These are phyloP conservation scores for Alcis repandata DNA, from an alignment of 2,888 invertebrate genomes.

Conservation along the genomic window DNA sequence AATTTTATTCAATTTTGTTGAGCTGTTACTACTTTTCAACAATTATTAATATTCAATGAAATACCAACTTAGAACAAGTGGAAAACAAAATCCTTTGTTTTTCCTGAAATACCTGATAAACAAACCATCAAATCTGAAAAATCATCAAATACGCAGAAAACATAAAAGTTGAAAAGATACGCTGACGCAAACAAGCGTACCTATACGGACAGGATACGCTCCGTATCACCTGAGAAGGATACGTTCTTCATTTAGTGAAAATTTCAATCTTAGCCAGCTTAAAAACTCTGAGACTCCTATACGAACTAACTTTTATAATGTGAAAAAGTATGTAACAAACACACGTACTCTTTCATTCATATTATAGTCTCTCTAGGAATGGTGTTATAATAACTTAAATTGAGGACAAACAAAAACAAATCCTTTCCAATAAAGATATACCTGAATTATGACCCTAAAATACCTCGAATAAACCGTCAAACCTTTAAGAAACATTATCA, in stretches of 20 bases:
- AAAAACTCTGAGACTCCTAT: no score
- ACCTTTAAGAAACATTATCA: background rate
- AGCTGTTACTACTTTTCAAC: no score
- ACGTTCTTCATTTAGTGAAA: conserved; percentile 46
- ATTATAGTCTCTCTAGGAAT: no score
- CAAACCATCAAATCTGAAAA: background rate
- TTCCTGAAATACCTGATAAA: background rate
- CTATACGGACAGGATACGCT: conserved; percentile 28
- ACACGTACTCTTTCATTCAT: no score
- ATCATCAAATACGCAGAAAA: background rate
- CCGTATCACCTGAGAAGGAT: conserved; percentile 39
- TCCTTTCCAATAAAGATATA: background rate
- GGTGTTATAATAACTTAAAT: no score
- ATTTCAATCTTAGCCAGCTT: conserved; percentile 41
- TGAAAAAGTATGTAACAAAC: no score
- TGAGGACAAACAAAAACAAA: background rate
- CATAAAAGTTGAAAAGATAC: conserved; percentile 10
- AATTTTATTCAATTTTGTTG: no score
- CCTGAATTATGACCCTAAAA: no score
- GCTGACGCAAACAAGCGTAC: conserved; percentile 5
- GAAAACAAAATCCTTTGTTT: no score
- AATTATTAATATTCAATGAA: no score
- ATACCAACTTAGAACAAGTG: no score
- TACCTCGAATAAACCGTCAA: background rate
- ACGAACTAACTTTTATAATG: no score